A percentile compares a stretch with the other conserved stretches of the same genome.
These are phyloP conservation scores for Coronaproctus castanopsis DNA, from an alignment of 2,888 invertebrate species.

Conservation along the genomic window DNA sequence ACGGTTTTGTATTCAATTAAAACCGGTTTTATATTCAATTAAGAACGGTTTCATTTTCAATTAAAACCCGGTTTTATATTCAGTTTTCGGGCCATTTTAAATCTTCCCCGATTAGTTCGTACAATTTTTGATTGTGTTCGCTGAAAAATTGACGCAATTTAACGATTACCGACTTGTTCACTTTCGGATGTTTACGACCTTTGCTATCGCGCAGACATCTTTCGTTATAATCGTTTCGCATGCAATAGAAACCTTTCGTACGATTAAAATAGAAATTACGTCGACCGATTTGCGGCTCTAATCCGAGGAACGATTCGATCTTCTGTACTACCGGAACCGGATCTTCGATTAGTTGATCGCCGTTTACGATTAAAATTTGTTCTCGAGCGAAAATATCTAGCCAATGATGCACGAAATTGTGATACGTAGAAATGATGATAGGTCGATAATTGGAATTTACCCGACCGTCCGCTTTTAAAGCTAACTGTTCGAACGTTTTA, in stretches of 20 bases:
- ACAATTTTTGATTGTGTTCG: conserved; percentile 79
- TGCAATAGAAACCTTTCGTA: conserved; percentile 50
- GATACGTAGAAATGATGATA: conserved; percentile 73
- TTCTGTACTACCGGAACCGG: conserved; percentile 69
- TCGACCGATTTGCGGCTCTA: conserved; percentile 37
- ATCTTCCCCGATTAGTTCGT: conserved; percentile 77
- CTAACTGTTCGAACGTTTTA: conserved; percentile 55
- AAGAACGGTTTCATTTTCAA: too few species aligned
- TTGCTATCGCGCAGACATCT: conserved; percentile 67
- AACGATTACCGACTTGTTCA: conserved; percentile 41
- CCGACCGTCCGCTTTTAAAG: conserved; percentile 55
- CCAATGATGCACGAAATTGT: conserved; percentile 77
- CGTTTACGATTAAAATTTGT: conserved; percentile 86
- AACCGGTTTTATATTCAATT: too few species aligned
- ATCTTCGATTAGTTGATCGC: conserved; percentile 74
- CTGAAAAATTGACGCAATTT: conserved; percentile 66
- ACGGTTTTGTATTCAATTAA: too few species aligned
- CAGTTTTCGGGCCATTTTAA: conserved; percentile 87
- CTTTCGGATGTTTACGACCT: conserved; percentile 56
- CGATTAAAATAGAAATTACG: conserved; percentile 92
- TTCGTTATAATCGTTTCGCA: conserved; percentile 32
- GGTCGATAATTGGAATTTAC: conserved; percentile 68
- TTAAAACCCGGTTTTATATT: too few species aligned
- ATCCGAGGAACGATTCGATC: conserved; percentile 63
- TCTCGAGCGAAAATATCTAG: conserved; percentile 75